Percentiles rank a stretch among this genome's conserved stretches.
Conservation (phyloP, 2,113 vertebrate genomes). For the Callithrix jacchus region DNA sequence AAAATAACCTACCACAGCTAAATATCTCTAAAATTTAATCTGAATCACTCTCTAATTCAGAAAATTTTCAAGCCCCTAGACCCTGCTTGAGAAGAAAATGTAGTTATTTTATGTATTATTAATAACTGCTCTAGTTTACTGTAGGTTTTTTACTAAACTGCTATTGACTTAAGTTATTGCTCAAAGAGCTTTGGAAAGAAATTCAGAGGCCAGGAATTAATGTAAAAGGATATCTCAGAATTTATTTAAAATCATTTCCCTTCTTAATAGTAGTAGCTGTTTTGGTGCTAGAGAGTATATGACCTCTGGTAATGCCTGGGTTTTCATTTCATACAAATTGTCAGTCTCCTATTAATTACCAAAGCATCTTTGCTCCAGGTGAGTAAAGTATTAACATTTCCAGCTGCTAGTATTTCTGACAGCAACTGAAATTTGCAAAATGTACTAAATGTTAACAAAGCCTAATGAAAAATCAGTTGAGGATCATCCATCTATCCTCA, state of each 20-base stretch:
- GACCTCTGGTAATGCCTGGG: not conserved
- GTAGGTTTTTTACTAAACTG: not conserved
- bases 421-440: not conserved
- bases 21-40: not conserved
- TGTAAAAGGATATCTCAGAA: not conserved
- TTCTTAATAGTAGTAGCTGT: not conserved
- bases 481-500: not conserved
- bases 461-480: no score
- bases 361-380: not conserved
- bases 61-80: not conserved
- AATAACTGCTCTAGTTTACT: not conserved
- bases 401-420: not conserved
- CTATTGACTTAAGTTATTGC: not conserved
- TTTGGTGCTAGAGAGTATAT: no score
- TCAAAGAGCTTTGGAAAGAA: conserved; percentile 10
- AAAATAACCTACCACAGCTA: not conserved
- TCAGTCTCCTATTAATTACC: not conserved
- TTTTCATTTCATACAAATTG: not conserved
- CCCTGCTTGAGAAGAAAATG: not conserved
- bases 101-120: not conserved
- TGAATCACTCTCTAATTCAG: not conserved
- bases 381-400: not conserved
- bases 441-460: not conserved
- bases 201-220: not conserved
- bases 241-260: not conserved